phyloP scores from a whole-genome alignment of 2,113 vertebrate genomes.

The Myrmecobius fasciatus region DNA sequence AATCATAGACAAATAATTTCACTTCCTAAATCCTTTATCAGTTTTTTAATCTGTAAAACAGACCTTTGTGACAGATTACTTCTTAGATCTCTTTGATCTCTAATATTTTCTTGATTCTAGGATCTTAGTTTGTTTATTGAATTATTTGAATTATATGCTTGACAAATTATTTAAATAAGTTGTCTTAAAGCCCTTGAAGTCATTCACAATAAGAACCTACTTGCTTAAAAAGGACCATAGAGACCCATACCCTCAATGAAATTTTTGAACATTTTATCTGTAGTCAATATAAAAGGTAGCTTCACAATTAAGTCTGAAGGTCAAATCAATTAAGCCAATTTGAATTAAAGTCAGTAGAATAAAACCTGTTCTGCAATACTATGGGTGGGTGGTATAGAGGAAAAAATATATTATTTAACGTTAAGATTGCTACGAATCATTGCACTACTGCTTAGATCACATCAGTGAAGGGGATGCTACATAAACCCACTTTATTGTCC shows the following conservation, averaged over 20 bases:
- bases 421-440: background rate
- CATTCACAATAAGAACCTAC: background rate
- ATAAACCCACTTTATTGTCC: background rate
- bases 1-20: background rate
- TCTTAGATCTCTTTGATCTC: background rate
- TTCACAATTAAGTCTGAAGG: no score
- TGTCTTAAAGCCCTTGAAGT: background rate
- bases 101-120: background rate
- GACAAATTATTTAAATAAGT: background rate
- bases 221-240: background rate
- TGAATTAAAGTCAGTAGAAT: no score
- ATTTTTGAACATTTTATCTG: no score
- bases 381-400: no score
- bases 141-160: background rate
- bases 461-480: background rate
- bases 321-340: no score
- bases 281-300: no score
- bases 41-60: background rate
- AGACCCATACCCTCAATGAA: background rate
- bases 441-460: background rate
- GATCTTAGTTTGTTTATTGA: background rate
- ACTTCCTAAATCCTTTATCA: background rate
- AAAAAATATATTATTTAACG: background rate
- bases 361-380: no score
- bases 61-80: background rate